Percentiles rank a stretch among this genome's conserved stretches.
Evolutionary conservation across 1,140 invertebrate species (phyloP).

Genomic region (Caligus rogercresseyi): DNA sequence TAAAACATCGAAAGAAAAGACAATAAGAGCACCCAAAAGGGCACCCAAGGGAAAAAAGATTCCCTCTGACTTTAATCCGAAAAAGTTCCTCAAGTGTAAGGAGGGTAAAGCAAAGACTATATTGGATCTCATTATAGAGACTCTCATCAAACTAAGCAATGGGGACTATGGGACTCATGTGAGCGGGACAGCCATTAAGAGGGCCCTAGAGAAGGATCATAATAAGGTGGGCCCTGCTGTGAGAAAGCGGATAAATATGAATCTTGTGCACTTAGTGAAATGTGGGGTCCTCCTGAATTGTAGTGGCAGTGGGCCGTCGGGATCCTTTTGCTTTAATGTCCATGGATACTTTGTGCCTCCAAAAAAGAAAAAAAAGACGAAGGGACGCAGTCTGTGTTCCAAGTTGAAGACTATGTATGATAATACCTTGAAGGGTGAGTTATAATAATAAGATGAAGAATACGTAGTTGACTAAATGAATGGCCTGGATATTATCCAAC

Average conservation of each 20-base stretch:
- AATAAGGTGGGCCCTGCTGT: neutral
- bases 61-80: neutral
- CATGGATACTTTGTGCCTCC: neutral
- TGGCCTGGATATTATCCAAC: too few species aligned
- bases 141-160: neutral
- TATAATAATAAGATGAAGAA: too few species aligned
- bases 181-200: neutral
- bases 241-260: neutral
- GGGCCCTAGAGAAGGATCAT: neutral
- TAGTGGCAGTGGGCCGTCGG: neutral
- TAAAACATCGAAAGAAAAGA: too few species aligned
- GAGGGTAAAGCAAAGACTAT: neutral
- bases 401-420: neutral
- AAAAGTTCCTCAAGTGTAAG: neutral
- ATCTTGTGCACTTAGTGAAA: neutral
- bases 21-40: neutral
- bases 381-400: neutral
- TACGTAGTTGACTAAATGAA: too few species aligned
- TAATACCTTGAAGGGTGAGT: neutral
- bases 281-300: neutral
- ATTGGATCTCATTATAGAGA: neutral
- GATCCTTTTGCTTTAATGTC: neutral
- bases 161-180: neutral
- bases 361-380: neutral
- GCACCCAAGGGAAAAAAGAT: neutral